Evolutionary conservation across 2,888 invertebrate species (phyloP), one percentile per base, ranked within the genome.

Genomic region (Neoaliturus tenellus): DNA sequence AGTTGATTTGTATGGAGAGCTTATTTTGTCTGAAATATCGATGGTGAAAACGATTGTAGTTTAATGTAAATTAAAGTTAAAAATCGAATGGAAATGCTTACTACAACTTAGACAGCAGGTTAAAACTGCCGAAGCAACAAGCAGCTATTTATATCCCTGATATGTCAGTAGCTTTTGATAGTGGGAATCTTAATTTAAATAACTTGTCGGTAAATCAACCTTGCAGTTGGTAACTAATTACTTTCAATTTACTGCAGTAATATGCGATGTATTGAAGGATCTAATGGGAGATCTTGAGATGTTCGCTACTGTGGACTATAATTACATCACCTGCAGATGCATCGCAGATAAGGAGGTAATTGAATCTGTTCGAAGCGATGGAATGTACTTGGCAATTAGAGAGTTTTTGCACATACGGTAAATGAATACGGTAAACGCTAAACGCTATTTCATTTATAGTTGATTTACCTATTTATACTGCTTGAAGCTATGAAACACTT

Each of bases 181-280:
- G 23, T 51, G 23, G 2, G 44, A 20, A 17, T 31, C 28, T 62
- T 62, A 55, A 5, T 55, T 55, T 0, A 62, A 62, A 62, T 12
- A 62, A 25, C 62, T 23, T 12, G 1, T 31, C 31, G 17, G 17
- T 62, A 62, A 62, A 62, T 31, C 62, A 25, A 62, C 28, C 0
- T 25, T 28, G n/a, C 14, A 62, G 1, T 8, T 28, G 12, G 10
- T 14, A 14, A 62, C 28, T 62, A 31, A 62, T 62, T 25, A 31
- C 31, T 31, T 28, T 14, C 62, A 28, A 62, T 28, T 62, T 14
- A 62, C 62, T 28, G 28, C 31, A 3, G 62, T 62, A 62, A 62
- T 62, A 62, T 31, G 62, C 62, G 31, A 62, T 17, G 62, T 31
- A 62, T 62, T 62, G 62, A 62, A 62, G 31, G 62, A 17, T 62